Evolutionary conservation across 2,113 vertebrate species (phyloP).

Genomic region (Cnemophilus loriae): DNA sequence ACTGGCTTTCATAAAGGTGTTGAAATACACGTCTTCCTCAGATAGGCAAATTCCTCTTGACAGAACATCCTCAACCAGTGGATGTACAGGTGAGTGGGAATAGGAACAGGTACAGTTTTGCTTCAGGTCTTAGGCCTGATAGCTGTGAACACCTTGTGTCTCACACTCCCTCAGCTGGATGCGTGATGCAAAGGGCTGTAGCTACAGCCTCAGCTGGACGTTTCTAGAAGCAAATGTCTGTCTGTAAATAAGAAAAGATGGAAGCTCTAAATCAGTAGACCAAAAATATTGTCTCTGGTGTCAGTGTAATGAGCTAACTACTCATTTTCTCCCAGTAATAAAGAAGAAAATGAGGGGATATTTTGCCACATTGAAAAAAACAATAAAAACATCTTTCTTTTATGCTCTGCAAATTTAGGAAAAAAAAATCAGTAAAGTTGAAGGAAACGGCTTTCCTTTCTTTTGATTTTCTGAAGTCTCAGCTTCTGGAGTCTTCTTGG

Average conservation of each 20-base stretch:
- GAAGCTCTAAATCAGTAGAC: neutral
- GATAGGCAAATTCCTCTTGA: neutral
- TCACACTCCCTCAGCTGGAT: neutral
- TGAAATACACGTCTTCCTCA: neutral
- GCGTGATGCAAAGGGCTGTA: neutral
- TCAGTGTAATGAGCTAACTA: neutral
- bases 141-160: neutral
- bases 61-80: neutral
- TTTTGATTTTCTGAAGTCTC: neutral
- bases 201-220: neutral
- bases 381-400: neutral
- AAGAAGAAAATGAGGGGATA: neutral
- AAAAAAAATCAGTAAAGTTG: neutral
- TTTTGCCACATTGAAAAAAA: neutral
- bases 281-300: neutral
- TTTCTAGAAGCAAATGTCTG: neutral
- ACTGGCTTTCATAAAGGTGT: neutral
- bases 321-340: neutral
- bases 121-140: neutral
- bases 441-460: neutral
- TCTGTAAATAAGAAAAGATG: neutral
- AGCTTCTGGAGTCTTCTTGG: neutral
- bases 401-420: neutral
- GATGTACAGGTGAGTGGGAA: neutral
- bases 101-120: neutral